Evolutionary conservation across 2,113 vertebrate genomes (phyloP), one percentile per base, ranked within the genome.

Genomic region (Zootoca vivipara): DNA sequence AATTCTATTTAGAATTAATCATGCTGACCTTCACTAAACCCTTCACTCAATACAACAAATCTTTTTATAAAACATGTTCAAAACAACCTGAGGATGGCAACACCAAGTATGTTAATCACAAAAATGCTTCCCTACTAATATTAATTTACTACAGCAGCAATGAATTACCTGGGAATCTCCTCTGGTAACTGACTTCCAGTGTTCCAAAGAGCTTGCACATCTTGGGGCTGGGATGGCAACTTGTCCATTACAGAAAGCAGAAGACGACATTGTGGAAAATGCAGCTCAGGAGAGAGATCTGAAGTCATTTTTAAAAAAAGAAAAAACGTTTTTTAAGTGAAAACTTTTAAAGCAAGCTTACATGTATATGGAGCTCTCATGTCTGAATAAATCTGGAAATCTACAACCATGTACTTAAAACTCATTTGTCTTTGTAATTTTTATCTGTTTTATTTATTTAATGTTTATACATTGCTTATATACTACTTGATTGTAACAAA

Each of bases 231-330:
- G 78, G 94, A 94, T 65, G 94, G 91, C 46, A 99, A 95, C 86
- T 98, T 98, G 82, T 96, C 96, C 97, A 98, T 86, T 80, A 98
- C 84, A 77, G 89, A 97, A 20, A 98, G 90, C 86, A 99, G 94
- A 87, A 99, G 58, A 0, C 98, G 96, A 87, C 98, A 98, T 9
- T 99, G 98, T 9, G 99, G 95, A 40, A 99, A 96, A 85, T 96
- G 94, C 12, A 97, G 96, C 65, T 98, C 97, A 78, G 95, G 91
- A 58, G 95, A 92, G 78, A 97, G 95, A 73, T 77, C 99, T 99
- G 92, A 22, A 91, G 1, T 84, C 35, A 58, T 88, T 56, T 16
- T 15, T 35, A 18, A 9, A 56, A 77, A 85, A 64, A 15, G 38
- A 83, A 83, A 30, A 22, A 58, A 46, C 20, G 52, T 91, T 89